Conservation (phyloP, 2,113 vertebrate genomes). For the Pipa parva region DNA sequence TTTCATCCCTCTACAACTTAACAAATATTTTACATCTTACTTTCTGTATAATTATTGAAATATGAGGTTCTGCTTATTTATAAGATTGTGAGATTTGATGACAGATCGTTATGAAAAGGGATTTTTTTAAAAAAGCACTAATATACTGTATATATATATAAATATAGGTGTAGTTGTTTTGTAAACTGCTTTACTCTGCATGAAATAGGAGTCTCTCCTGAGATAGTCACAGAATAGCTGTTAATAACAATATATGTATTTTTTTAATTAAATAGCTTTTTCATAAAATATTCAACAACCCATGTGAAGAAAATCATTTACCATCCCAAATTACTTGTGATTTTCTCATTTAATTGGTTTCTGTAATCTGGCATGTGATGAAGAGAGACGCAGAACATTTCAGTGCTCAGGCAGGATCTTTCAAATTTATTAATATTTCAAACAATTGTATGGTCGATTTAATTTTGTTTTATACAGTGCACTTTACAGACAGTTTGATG, state of each 20-base stretch:
- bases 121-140: too few relatives aligned
- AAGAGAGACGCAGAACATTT: constrained; percentile 30
- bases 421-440: constrained; percentile 35
- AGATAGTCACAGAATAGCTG: constrained; percentile 25
- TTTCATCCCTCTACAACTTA: too few relatives aligned
- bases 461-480: constrained; percentile 21
- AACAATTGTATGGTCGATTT: constrained; percentile 27
- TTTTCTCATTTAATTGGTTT: constrained; percentile 42
- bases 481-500: constrained; percentile 11
- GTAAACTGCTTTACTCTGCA: constrained; percentile 2
- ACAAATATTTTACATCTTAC: too few relatives aligned
- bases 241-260: constrained; percentile 35
- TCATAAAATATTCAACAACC: constrained; percentile 32
- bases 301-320: constrained; percentile 39
- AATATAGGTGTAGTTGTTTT: too few relatives aligned
- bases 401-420: constrained; percentile 9
- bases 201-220: constrained; percentile 19
- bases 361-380: constrained; percentile 37
- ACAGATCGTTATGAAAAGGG: too few relatives aligned
- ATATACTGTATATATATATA: too few relatives aligned
- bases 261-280: constrained; percentile 39
- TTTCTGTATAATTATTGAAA: too few relatives aligned
- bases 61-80: too few relatives aligned
- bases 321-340: constrained; percentile 39
- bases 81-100: too few relatives aligned